Evolutionary conservation across 2,113 vertebrate species (phyloP), one percentile per base, ranked within the genome.

Genomic region (Burhinus oedicnemus): DNA sequence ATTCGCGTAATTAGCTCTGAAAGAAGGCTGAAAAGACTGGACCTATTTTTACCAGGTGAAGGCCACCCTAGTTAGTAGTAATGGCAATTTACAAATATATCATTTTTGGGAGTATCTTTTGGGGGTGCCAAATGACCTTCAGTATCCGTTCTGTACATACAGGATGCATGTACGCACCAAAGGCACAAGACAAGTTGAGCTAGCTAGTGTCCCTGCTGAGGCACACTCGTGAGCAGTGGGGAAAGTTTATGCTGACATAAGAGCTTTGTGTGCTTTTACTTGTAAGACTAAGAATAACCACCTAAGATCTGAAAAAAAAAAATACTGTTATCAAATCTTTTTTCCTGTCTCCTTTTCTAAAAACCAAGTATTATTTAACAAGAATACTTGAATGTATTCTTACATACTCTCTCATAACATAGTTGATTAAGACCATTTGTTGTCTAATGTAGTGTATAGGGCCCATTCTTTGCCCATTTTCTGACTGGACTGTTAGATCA

Each of bases 121-220:
- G 7, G 38, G 61, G 38, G 11, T 60, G 25, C 30, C 54, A 44
- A 12, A 25, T 65, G 49, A 57, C 19, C 9, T 44, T 70, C 1
- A 3, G 15, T 54, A 15, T 62, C 55, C 0, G 0, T 78, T 78
- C 55, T 84, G 81, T 65, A 26, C 0, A 0, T 32, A 13, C 0
- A 6, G 58, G 49, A 40, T 55, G 9, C 19, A 4, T 12, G 13
- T 11, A 2, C 2, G 2, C 44, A 51, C 23, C 54, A 84, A 61
- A 81, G 62, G 19, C 54, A 47, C 1, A 2, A 27, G 34, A 51
- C 81, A 55, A 22, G 29, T 38, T 45, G 66, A 83, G 57, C 40
- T 25, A 23, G 15, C 27, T 19, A 0, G 23, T 42, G 10, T 42
- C 44, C 9, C 13, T 47, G 26, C 55, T 45, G 45, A 61, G 34